Base-by-base conservation (phyloP, 2,113 vertebrate species). In the Riparia riparia region DNA sequence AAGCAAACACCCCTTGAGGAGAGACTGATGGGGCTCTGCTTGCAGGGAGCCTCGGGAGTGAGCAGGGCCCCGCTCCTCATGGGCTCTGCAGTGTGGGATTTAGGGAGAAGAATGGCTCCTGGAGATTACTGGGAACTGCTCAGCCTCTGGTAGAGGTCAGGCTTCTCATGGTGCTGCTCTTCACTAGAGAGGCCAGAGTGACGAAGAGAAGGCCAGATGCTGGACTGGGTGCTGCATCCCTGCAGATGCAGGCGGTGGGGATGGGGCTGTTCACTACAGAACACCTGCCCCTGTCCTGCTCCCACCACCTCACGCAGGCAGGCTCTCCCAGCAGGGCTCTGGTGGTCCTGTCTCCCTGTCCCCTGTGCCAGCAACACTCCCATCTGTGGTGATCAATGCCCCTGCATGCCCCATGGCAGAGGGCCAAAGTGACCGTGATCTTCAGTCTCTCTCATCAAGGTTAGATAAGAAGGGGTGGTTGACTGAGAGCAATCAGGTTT, bases 1-100 rank as follows among this genome's bases (percentile, higher is more conserved):
- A 6, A 19, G 24, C 0, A 0, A 13, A 29, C 7, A 1, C 6
- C 24, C 28, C 42, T 11, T 0, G 0, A 11, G 18, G 7, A 76
- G 15, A 4, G n/a, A 26, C 50, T 44, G 73, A 21, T 24, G 6
- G 29, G 29, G 29, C 34, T 72, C 20, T 72, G 26, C 45, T 56
- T 5, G 34, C 1, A 1, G 9, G 5, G 32, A 66, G 42, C 42
- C 31, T n/a, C 22, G 4, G 45, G 24, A 61, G 22, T 0, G 1
- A 42, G 81, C 54, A 42, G 25, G 51, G 31, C 22, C 8, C 17
- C 2, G 1, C 49, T 34, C 10, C 1, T 50, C 0, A 0, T 3
- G 54, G 31, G 68, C 54, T 86, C 45, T 83, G 39, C 58, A 15
- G 17, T 0, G 3, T 41, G 56, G 37, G 41, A 34, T 79, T 76